Evolutionary conservation across 1,140 invertebrate species (phyloP), one percentile per base, ranked within the genome.

Genomic region (Bombus ignitus): DNA sequence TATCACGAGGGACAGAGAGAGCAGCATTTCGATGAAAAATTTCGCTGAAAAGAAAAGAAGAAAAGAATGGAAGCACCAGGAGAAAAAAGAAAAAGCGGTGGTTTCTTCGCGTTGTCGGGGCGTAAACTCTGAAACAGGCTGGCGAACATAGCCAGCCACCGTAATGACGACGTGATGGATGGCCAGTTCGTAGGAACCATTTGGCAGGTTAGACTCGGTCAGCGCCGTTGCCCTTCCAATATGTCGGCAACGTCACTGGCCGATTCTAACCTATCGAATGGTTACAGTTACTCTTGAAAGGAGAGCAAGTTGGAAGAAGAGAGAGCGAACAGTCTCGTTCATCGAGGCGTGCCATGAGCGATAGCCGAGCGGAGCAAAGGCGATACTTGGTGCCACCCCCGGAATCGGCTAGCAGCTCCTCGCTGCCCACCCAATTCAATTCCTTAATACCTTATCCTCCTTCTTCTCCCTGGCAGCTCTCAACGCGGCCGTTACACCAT

Each of bases 91-190:
- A 53, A 53, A 22, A 53, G 18, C 79, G 83, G 42, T 74, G 83
- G 85, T 92, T 82, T 90, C 85, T 84, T 74, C 85, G 81, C 86
- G 86, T 42, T 87, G 89, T 65, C 78, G 90, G 73, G 86, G 89
- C 88, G 88, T 89, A 85, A 91, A 92, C 85, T 88, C 85, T 77
- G 89, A 90, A 92, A 90, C 89, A 90, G 87, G 86, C 18, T 79
- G 89, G 78, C 81, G 85, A 82, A 85, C 81, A 83, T 89, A 86
- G 87, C 88, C 83, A 81, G 68, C 78, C 53, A 86, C 83, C 86
- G 89, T 92, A 92, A 93, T 94, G 93, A 93, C 91, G 88, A 85
- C 77, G 86, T 93, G 93, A 94, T 94, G 89, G 90, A 94, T 94
- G 88, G 88, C 85, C 88, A 37, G 86, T 88, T 87, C 90, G 87